Conservation (phyloP, 2,113 vertebrate genomes). For the Anolis carolinensis region DNA sequence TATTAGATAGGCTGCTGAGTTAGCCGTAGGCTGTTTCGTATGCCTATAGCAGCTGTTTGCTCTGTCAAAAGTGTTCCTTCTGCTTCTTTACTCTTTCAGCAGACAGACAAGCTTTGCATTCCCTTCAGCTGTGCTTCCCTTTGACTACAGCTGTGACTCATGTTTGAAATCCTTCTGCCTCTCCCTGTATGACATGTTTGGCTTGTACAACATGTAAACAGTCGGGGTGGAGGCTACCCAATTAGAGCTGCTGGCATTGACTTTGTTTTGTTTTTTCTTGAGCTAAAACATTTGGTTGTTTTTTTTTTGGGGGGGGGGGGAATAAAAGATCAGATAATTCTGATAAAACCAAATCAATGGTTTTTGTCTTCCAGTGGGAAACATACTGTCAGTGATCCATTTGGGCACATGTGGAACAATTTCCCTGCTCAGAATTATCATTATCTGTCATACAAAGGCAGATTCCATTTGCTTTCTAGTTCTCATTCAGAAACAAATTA, state of each 20-base stretch:
- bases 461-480: not conserved
- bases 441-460: not conserved
- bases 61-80: not conserved
- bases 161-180: not conserved
- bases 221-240: not conserved
- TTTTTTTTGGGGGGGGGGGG: no score
- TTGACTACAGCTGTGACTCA: not conserved
- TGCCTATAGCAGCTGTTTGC: not conserved
- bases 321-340: not conserved
- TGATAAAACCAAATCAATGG: not conserved
- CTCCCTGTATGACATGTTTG: conserved; percentile 5
- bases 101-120: not conserved
- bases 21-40: not conserved
- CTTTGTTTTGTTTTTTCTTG: not conserved
- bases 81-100: not conserved
- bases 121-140: not conserved
- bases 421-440: not conserved
- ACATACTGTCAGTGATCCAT: not conserved
- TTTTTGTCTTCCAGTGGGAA: not conserved
- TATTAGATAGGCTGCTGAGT: not conserved
- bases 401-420: not conserved
- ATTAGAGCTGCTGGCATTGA: not conserved
- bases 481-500: not conserved
- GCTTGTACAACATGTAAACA: not conserved
- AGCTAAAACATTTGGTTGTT: not conserved